Evolutionary conservation across 2,888 invertebrate genomes (phyloP).

Genomic region (Drosophila peninsularis): DNA sequence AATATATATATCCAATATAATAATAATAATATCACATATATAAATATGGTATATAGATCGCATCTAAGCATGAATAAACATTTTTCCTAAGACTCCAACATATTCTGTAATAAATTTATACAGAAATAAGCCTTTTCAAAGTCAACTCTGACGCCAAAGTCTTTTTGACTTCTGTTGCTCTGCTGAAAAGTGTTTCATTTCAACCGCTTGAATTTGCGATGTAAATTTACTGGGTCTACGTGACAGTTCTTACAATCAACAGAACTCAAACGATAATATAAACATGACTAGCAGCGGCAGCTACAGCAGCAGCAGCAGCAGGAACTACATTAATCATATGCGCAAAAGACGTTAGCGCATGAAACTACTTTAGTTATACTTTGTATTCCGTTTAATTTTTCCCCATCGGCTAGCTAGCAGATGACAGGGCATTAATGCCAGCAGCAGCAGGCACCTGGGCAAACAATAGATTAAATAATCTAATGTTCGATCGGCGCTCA

Average conservation of each 20-base stretch:
- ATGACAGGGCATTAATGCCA: conserved; percentile 16
- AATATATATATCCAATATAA: too few relatives aligned
- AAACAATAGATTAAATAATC: conserved; percentile 23
- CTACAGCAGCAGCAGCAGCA: conserved; percentile 1
- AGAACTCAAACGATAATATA: neutral
- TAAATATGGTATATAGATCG: neutral
- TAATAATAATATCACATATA: too few relatives aligned
- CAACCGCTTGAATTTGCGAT: neutral
- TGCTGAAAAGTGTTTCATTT: conserved; percentile 38
- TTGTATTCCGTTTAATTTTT: neutral
- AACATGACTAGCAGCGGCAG: neutral
- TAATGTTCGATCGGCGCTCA: conserved; percentile 28
- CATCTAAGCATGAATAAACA: neutral
- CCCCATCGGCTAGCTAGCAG: conserved; percentile 3
- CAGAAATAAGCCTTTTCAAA: neutral
- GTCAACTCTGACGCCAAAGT: conserved; percentile 70
- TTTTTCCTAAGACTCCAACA: neutral
- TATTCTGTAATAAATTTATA: neutral
- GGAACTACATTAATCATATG: conserved; percentile 40
- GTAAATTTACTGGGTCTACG: conserved; percentile 24
- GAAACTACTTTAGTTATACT: conserved; percentile 18
- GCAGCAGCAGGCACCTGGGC: conserved; percentile 1
- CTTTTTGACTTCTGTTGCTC: conserved; percentile 52
- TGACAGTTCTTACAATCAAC: conserved; percentile 14
- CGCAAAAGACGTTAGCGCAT: conserved; percentile 36